Percentiles rank a stretch among this genome's conserved stretches.
phyloP scores from a whole-genome alignment of 92 coral and sea anemone genomes.

The Actinernus sp. region DNA sequence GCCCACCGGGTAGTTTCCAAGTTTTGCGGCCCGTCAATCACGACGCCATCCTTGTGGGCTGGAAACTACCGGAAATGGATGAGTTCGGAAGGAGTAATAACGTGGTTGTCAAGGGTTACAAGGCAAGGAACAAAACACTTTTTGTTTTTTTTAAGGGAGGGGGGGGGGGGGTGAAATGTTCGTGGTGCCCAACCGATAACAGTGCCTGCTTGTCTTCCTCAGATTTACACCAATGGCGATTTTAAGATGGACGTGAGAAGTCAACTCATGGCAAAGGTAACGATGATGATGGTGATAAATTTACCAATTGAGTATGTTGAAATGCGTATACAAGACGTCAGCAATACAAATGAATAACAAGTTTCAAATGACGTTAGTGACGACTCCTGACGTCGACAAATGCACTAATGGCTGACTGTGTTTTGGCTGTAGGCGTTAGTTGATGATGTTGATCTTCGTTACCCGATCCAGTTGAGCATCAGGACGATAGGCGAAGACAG shows the following conservation, averaged over 20 bases:
- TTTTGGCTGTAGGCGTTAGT: slow-evolving; percentile 75
- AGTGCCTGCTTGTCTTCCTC: neutral
- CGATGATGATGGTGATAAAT: too few relatives aligned
- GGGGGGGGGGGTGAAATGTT: neutral
- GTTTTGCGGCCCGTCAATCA: slow-evolving; percentile 91
- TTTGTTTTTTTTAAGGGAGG: neutral
- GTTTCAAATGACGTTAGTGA: too few relatives aligned
- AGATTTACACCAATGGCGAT: slow-evolving; percentile 80
- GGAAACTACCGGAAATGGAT: slow-evolving; percentile 96
- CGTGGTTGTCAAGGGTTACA: slow-evolving; percentile 84
- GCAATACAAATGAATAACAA: too few relatives aligned
- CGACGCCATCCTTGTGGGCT: slow-evolving; percentile 90
- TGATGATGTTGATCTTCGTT: slow-evolving; percentile 84
- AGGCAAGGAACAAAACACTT: slow-evolving; percentile 29
- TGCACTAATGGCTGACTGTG: too few relatives aligned
- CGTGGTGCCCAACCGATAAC: neutral
- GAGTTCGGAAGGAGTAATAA: slow-evolving; percentile 96
- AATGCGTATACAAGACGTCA: too few relatives aligned
- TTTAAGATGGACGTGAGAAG: slow-evolving; percentile 84
- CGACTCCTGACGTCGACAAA: too few relatives aligned
- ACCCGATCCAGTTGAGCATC: slow-evolving; percentile 83
- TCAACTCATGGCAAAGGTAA: slow-evolving; percentile 97
- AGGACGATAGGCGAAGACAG: slow-evolving; percentile 90
- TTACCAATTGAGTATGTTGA: too few relatives aligned
- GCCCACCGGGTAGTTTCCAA: slow-evolving; percentile 79